Evolutionary conservation across 2,888 invertebrate genomes (phyloP).

Genomic region (Drosophila mercatorum): DNA sequence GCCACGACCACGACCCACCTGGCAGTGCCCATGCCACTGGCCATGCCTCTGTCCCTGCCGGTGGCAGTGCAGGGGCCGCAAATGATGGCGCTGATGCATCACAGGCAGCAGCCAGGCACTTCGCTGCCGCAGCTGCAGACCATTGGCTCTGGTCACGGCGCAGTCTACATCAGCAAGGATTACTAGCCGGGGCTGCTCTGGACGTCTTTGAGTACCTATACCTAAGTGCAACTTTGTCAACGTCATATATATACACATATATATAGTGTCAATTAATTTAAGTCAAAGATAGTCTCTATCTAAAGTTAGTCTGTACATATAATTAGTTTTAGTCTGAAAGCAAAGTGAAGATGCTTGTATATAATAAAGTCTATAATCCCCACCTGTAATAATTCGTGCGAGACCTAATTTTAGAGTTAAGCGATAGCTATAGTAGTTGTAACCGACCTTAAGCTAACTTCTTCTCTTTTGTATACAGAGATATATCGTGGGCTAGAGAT

Average conservation of each 20-base stretch:
- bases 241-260: conserved; percentile 3
- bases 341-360: conserved; percentile 4
- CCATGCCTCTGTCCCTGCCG: conserved; percentile 62
- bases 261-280: conserved; percentile 36
- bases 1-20: conserved; percentile 34
- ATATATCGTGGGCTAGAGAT: background rate
- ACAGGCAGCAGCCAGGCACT: conserved; percentile 39
- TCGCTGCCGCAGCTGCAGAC: conserved; percentile 44
- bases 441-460: background rate
- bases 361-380: conserved; percentile 19
- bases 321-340: conserved; percentile 1
- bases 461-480: background rate
- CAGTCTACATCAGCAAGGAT: conserved; percentile 66
- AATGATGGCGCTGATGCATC: conserved; percentile 66
- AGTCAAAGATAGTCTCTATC: background rate
- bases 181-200: conserved; percentile 35
- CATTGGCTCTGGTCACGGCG: conserved; percentile 41
- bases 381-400: conserved; percentile 9
- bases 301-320: background rate
- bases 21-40: conserved; percentile 50
- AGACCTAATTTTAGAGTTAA: conserved; percentile 1
- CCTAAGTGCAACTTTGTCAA: conserved; percentile 55
- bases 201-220: conserved; percentile 50
- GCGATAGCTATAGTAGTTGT: background rate
- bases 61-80: conserved; percentile 63